A percentile compares a stretch with the other conserved stretches of the same genome.
Conservation (phyloP, 2,888 invertebrate species). For the Meta bourneti region DNA sequence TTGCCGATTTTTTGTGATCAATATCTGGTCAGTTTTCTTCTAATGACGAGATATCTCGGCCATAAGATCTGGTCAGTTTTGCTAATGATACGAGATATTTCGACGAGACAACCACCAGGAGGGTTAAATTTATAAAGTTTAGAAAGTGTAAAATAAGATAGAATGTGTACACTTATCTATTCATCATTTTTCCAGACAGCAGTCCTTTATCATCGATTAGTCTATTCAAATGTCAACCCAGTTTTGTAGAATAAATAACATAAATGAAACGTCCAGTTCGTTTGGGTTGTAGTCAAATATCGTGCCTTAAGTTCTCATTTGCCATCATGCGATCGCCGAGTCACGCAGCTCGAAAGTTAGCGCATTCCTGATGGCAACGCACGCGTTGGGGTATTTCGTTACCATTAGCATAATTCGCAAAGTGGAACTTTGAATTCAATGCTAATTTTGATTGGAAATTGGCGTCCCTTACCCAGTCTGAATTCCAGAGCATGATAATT, state of each 20-base stretch:
- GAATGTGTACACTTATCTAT: too few relatives aligned
- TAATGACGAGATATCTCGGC: too few relatives aligned
- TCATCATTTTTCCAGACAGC: background rate
- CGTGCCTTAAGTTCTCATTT: background rate
- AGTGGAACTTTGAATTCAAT: background rate
- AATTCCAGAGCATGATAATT: too few relatives aligned
- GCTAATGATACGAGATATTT: too few relatives aligned
- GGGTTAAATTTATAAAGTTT: too few relatives aligned
- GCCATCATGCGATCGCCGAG: background rate
- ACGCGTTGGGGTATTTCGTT: background rate
- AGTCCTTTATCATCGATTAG: background rate
- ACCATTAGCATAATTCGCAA: background rate
- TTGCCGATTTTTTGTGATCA: too few relatives aligned
- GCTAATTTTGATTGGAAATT: too few relatives aligned
- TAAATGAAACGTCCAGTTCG: background rate
- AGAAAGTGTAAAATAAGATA: too few relatives aligned
- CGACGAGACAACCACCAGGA: too few relatives aligned
- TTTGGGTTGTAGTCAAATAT: background rate
- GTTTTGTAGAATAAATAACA: background rate
- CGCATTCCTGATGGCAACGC: background rate
- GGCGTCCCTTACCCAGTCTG: too few relatives aligned
- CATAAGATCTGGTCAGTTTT: too few relatives aligned
- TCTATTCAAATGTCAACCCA: background rate
- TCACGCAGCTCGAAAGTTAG: background rate
- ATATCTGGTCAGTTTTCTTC: too few relatives aligned